phyloP scores from a whole-genome alignment of 2,113 vertebrate species.

The Corvus cornix region DNA sequence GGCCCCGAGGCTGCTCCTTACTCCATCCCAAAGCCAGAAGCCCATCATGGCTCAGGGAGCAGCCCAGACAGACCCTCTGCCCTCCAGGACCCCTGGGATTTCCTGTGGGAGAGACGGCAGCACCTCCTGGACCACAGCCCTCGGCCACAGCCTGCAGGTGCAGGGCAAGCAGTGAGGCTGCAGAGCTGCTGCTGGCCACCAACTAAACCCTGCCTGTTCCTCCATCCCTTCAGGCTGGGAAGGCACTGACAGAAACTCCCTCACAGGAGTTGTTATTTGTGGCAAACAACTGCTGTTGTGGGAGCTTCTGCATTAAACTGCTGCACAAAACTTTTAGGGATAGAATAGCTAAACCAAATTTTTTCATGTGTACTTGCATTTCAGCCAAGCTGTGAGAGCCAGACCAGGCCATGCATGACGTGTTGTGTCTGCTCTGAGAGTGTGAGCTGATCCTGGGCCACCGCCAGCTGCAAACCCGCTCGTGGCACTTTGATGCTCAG shows the following conservation, averaged over 20 bases:
- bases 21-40: background rate
- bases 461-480: rapidly evolving
- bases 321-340: background rate
- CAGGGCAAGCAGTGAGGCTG: background rate
- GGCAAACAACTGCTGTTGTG: background rate
- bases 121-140: background rate
- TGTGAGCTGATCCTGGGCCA: background rate
- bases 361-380: background rate
- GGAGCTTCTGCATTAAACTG: background rate
- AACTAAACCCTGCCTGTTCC: background rate
- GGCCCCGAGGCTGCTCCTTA: rapidly evolving
- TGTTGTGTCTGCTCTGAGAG: background rate
- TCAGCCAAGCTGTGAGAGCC: background rate
- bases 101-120: background rate
- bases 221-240: background rate
- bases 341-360: background rate
- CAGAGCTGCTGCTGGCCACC: background rate
- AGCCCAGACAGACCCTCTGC: background rate
- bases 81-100: background rate
- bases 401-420: background rate
- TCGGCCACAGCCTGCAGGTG: background rate
- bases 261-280: background rate
- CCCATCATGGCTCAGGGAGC: rapidly evolving
- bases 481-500: rapidly evolving
- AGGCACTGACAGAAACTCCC: background rate